Base-by-base conservation (phyloP, 2,113 vertebrate genomes). In the Oenanthe melanoleuca region DNA sequence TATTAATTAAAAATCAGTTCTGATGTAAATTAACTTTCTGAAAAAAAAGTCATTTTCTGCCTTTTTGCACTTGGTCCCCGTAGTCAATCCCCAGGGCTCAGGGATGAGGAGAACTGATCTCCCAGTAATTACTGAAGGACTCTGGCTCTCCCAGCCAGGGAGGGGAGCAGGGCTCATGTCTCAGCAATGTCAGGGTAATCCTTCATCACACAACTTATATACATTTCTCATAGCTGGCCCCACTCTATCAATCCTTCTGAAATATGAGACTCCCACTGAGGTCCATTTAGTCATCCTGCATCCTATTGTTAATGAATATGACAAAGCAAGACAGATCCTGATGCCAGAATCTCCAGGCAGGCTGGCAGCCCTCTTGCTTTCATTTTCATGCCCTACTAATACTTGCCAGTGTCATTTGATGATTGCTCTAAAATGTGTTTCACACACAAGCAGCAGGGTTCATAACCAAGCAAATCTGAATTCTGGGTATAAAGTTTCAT, bases 271-370 rank as follows among this genome's bases (percentile, higher is more conserved):
- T 84, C 63, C 57, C 86, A 34, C 4, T 29, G 74, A 81, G 45
- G 81, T 82, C 61, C 61, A 37, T 91, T 86, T 81, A 89, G 70
- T 92, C 69, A 44, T 87, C 79, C 70, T 81, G 47, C 31, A 34
- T 89, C 49, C 34, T 53, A 26, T 60, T 74, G 61, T 75, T 93
- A 93, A 87, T 75, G 85, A 93, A 85, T 67, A 82, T 40, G 81
- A 91, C 89, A 90, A 77, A 95, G 86, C 29, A 87, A 81, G 86
- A 80, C 18, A 57, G 57, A 87, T 92, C 65, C 21, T 64, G 60
- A 55, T 5, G 5, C 45, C 70, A 45, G 29, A 4, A 82, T 61
- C 53, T 75, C 53, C 78, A 72, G 80, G 52, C 34, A 92, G 71
- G 38, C n/a, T 47, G n/a, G 50, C 50, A 96, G 33, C 20, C 23